Conservation (phyloP, 2,888 invertebrate species). For the Allacma fusca region DNA sequence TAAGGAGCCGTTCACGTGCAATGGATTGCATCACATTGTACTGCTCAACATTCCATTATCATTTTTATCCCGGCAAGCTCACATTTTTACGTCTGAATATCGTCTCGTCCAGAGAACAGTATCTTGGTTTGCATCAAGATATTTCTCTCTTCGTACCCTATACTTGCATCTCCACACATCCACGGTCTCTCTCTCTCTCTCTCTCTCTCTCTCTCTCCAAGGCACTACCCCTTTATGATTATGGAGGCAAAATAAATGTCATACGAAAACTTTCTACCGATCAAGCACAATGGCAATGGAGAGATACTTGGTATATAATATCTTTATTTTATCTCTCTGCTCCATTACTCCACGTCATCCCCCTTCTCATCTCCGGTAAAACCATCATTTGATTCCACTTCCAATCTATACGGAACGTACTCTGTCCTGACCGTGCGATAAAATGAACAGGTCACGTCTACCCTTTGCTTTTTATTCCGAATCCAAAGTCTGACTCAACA, state of each 20-base stretch:
- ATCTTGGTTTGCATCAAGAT: constrained; percentile 26
- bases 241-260: constrained; percentile 29
- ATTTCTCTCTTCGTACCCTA: constrained; percentile 22
- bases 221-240: constrained; percentile 7
- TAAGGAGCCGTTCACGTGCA: constrained; percentile 33
- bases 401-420: constrained; percentile 23
- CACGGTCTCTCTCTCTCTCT: no score
- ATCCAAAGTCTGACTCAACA: constrained; percentile 1
- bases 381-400: constrained; percentile 36
- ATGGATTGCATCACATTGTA: constrained; percentile 29
- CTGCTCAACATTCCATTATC: constrained; percentile 31
- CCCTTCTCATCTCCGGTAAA: constrained; percentile 32
- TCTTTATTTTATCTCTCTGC: constrained; percentile 42
- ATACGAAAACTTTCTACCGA: constrained; percentile 20
- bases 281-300: background rate
- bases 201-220: background rate
- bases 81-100: constrained; percentile 34
- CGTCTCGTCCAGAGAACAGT: background rate
- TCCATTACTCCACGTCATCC: constrained; percentile 45
- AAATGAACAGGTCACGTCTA: constrained; percentile 44
- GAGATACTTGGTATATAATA: constrained; percentile 29
- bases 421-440: constrained; percentile 37
- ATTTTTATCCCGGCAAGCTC: constrained; percentile 28
- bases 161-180: no score
- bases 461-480: constrained; percentile 30